A percentile compares a stretch with the other conserved stretches of the same genome.
These are phyloP conservation scores for Sisor rabdophorus DNA, from an alignment of 2,113 vertebrate genomes.

Conservation along the genomic window DNA sequence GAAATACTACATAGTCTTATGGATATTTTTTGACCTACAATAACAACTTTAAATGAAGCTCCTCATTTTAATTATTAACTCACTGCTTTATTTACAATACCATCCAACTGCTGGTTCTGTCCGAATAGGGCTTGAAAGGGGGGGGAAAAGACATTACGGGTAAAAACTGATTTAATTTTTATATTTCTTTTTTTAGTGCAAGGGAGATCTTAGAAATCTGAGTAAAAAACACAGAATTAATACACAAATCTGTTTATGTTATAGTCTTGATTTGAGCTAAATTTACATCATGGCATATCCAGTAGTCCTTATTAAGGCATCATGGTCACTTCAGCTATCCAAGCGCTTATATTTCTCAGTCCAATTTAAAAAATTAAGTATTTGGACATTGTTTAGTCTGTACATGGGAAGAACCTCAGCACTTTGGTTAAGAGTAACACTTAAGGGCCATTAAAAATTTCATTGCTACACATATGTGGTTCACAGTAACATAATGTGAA, in stretches of 20 bases:
- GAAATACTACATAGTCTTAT: too few relatives aligned
- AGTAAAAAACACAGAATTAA: conserved; percentile 5
- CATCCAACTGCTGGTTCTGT: neutral
- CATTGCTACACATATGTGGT: conserved; percentile 12
- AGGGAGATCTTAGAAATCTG: neutral
- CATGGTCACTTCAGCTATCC: neutral
- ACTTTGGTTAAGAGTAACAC: conserved; percentile 33
- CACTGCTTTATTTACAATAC: neutral
- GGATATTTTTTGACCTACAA: too few relatives aligned
- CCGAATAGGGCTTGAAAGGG: neutral
- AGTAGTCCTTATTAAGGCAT: conserved; percentile 17
- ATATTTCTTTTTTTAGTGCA: conserved; percentile 9
- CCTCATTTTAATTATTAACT: too few relatives aligned
- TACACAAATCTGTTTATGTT: neutral
- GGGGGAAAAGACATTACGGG: neutral
- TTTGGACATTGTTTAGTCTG: conserved; percentile 56
- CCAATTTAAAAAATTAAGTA: neutral
- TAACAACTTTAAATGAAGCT: too few relatives aligned
- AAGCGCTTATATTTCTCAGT: neutral
- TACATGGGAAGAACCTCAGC: conserved; percentile 54
- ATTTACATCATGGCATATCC: neutral
- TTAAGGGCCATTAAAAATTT: neutral
- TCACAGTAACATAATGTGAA: conserved; percentile 36
- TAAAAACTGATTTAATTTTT: neutral
- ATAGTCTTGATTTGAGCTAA: neutral